phyloP scores from a whole-genome alignment of 2,888 invertebrate species.

The Nudaria mundana region DNA sequence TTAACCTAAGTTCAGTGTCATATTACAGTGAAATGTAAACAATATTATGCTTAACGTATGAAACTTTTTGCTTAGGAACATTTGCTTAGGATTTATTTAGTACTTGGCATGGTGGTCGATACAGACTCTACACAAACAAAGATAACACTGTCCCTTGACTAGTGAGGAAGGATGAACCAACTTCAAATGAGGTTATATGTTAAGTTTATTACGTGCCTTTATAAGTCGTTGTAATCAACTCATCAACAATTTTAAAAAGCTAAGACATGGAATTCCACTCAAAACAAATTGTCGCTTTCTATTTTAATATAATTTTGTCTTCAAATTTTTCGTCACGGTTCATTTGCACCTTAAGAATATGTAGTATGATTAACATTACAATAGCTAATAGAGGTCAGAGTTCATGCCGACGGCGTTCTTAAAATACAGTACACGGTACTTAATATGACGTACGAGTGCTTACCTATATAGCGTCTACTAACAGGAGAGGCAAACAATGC shows the following conservation, averaged over 20 bases:
- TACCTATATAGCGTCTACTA: slow-evolving; percentile 35
- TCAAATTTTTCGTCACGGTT: slow-evolving; percentile 39
- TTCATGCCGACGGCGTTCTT: slow-evolving; percentile 62
- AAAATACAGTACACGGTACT: slow-evolving; percentile 52
- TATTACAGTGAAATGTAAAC: slow-evolving; percentile 52
- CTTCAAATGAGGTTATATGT: slow-evolving; percentile 2
- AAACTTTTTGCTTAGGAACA: no score
- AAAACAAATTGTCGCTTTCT: no score
- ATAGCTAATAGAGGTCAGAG: slow-evolving; percentile 65
- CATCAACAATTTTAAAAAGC: slow-evolving; percentile 15
- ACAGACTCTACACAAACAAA: slow-evolving; percentile 32
- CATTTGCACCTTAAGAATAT: slow-evolving; percentile 41
- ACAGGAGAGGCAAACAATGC: slow-evolving; percentile 62
- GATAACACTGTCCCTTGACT: slow-evolving; percentile 29
- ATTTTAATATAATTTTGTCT: no score
- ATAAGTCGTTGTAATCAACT: slow-evolving; percentile 19
- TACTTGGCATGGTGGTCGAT: slow-evolving; percentile 53
- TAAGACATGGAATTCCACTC: slow-evolving; percentile 17
- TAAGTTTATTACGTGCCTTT: slow-evolving; percentile 17
- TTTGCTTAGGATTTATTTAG: slow-evolving; percentile 38
- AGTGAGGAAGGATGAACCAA: slow-evolving; percentile 30
- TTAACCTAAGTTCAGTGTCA: slow-evolving; percentile 58
- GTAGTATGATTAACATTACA: slow-evolving; percentile 65
- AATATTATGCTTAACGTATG: slow-evolving; percentile 16
- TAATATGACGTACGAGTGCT: slow-evolving; percentile 25